phyloP scores from a whole-genome alignment of 53 echinoderm and acorn worm species.

The Glandiceps talaboti region DNA sequence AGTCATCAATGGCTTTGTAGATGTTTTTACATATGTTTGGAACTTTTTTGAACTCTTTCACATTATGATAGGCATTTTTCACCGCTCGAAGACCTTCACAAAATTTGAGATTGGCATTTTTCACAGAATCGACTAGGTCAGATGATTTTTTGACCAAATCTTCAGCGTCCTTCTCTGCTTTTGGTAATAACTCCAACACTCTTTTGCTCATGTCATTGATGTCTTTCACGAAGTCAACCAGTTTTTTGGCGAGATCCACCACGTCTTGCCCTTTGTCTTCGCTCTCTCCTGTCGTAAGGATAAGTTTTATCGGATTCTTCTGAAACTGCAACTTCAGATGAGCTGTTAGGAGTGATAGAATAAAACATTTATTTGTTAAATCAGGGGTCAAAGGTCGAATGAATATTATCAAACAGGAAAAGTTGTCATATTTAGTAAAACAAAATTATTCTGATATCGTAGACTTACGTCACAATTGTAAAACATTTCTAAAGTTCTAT shows the following conservation, averaged over 20 bases:
- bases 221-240: no score
- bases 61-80: neutral
- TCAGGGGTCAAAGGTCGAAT: no score
- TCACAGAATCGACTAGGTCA: neutral
- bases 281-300: neutral
- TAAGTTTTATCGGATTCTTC: no score
- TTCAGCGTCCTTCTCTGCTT: no score
- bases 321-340: no score
- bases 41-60: neutral
- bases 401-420: no score
- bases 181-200: no score
- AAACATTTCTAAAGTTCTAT: neutral
- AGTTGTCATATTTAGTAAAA: neutral
- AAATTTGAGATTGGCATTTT: neutral
- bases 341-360: no score
- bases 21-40: neutral
- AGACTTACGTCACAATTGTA: neutral
- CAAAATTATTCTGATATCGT: neutral
- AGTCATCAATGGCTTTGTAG: neutral
- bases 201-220: no score
- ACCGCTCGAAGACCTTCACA: neutral
- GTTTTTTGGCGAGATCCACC: neutral
- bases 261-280: neutral
- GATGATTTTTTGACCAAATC: neutral
- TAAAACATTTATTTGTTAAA: no score